These are phyloP conservation scores for Salvator merianae DNA, from an alignment of 2,113 vertebrate species.

Conservation along the genomic window DNA sequence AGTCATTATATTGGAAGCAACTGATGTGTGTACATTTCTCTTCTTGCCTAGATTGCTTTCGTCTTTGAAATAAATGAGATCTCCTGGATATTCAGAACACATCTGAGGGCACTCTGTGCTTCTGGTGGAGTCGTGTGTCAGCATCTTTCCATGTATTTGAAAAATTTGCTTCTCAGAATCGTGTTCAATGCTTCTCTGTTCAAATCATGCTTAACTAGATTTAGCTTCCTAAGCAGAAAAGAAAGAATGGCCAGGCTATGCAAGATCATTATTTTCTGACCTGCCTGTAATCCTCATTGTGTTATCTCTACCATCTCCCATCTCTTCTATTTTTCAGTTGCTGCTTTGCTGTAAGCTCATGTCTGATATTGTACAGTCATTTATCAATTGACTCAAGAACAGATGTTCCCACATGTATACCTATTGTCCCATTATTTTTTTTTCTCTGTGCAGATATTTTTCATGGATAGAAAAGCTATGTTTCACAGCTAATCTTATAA, in stretches of 20 bases:
- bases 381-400: slow-evolving; percentile 1
- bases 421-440: not conserved
- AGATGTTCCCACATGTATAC: slow-evolving; percentile 4
- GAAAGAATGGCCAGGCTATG: not conserved
- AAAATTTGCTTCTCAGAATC: not conserved
- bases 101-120: not conserved
- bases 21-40: not conserved
- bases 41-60: not conserved
- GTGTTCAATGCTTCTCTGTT: not conserved
- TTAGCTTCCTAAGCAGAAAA: not conserved
- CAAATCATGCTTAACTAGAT: not conserved
- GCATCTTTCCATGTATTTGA: not conserved
- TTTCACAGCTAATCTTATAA: not conserved
- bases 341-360: not conserved
- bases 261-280: not conserved
- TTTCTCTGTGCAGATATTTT: not conserved
- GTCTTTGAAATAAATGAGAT: not conserved
- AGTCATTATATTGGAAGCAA: not conserved
- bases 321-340: not conserved
- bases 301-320: not conserved
- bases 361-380: not conserved
- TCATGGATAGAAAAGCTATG: not conserved
- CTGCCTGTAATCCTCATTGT: not conserved
- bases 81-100: not conserved
- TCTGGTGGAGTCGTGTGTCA: not conserved